Base-by-base conservation (phyloP, 2,113 vertebrate genomes). In the Pangasianodon gigas region DNA sequence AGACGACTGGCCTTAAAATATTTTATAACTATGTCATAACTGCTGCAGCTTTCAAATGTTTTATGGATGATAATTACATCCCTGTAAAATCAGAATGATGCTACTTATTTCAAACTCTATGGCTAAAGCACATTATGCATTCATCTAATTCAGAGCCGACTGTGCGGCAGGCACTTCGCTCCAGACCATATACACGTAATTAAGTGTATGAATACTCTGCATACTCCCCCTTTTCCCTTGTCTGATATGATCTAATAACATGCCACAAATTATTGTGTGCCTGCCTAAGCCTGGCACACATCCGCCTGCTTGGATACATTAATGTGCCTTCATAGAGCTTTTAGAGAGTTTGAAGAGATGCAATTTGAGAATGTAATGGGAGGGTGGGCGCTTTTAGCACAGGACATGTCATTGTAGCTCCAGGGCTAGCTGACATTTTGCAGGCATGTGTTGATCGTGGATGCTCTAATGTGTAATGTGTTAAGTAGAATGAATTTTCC, bases 341-440 rank as follows among this genome's bases (percentile, higher is more conserved):
- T 93, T 92, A 93, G 90, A 88, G 91, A 88, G 74, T 92, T 90
- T 94, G 94, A 95, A 93, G 94, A 95, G 94, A 95, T 95, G 95
- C 95, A 94, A 93, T 96, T 95, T 94, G 92, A 95, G 95, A 93
- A 89, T 94, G 87, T 89, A 89, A 93, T 93, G 90, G 82, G 85
- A 89, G 74, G 85, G 86, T 82, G 89, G 88, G 62, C 32, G 94
- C 93, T 93, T 92, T 89, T 93, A 86, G 93, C 89, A 91, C 84
- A 56, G 86, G 93, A 89, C 85, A 94, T 94, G 95, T 94, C 91
- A 93, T 84, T 87, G 90, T 93, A 94, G 92, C 93, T 93, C 94
- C 10, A 93, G 92, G 93, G 67, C 84, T 93, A 93, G 93, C 91
- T 96, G 96, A 95, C 95, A 96, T 95, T 96, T 96, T 88, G 89